Base-by-base conservation (phyloP, 2,113 vertebrate species). In the Pongo pygmaeus region DNA sequence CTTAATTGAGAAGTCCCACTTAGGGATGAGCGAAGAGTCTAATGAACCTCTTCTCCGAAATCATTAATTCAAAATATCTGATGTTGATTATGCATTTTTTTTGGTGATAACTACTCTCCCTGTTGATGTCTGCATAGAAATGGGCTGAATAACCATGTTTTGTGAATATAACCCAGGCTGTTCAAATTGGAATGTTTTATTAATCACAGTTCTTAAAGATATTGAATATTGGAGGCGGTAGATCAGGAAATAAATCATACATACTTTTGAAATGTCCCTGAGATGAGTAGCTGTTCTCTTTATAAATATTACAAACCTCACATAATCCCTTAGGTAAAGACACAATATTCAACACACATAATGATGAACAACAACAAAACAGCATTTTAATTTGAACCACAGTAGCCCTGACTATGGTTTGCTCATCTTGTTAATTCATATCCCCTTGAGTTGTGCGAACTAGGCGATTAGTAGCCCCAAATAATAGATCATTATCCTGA, bases 251-350 rank as follows among this genome's bases (percentile, higher is more conserved):
- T 99, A 98, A 99, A 99, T 99, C 99, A 99, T 98, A 98, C 98
- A 98, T 98, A 94, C 72, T 95, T 97, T 95, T 98, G 98, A 99
- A 99, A 99, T 98, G 98, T 98, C 98, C 98, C 97, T 98, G 97
- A 98, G 98, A 98, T 98, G 98, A 98, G 98, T 97, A 97, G 96
- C 79, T 98, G 96, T 98, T 98, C 97, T 43, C 97, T 98, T 99
- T 98, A 99, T 99, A 98, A 99, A 99, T 99, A 98, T 99, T 99
- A 98, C 98, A 99, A 98, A 96, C 52, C 97, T 98, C 97, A 97
- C 97, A 97, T 95, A 98, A 94, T 98, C 97, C 98, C 98, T 88
- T 97, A 98, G 98, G 97, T 98, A 98, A 98, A 98, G 98, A 98
- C 92, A 98, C 89, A 98, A 84, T 96, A 98, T 98, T 98, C 98